A percentile compares a stretch with the other conserved stretches of the same genome.
These are phyloP conservation scores for Catajapyx aquilonaris DNA, from an alignment of 1,140 invertebrate genomes.

Conservation along the genomic window DNA sequence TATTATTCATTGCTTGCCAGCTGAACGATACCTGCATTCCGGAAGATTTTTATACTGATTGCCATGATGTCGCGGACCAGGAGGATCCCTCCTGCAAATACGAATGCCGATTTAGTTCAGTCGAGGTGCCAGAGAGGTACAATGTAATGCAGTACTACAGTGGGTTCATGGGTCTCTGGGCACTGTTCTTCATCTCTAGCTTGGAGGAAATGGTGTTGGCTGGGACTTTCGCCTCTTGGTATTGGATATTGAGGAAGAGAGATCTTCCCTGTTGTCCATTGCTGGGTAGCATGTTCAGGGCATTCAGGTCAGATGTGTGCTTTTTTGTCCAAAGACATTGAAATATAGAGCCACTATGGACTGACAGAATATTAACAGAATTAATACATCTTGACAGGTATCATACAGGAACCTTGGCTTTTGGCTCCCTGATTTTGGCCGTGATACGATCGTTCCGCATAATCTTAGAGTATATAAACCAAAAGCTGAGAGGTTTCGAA, in stretches of 20 bases:
- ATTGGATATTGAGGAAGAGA: slow-evolving; percentile 71
- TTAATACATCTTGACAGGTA: slow-evolving; percentile 46
- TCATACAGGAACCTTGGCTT: slow-evolving; percentile 82
- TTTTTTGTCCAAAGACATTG: too few species aligned
- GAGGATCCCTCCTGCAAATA: too few species aligned
- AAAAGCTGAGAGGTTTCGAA: slow-evolving; percentile 59
- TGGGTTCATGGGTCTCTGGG: slow-evolving; percentile 74
- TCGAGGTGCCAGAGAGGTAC: too few species aligned
- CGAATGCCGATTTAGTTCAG: too few species aligned
- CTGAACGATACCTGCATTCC: too few species aligned
- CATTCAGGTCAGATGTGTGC: slow-evolving; percentile 40
- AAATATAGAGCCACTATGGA: too few species aligned
- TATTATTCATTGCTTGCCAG: too few species aligned
- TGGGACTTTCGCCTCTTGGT: slow-evolving; percentile 69
- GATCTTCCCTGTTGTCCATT: slow-evolving; percentile 65
- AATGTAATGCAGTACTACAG: too few species aligned
- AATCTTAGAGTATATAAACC: slow-evolving; percentile 64
- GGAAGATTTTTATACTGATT: too few species aligned
- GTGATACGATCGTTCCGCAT: slow-evolving; percentile 71
- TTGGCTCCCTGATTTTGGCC: slow-evolving; percentile 78
- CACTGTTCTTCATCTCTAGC: slow-evolving; percentile 72
- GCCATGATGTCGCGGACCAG: too few species aligned
- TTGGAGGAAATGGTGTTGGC: slow-evolving; percentile 78
- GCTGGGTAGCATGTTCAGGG: slow-evolving; percentile 39
- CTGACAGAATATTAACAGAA: too few species aligned